Base-by-base conservation (phyloP, 2,888 invertebrate genomes). In the Drosophila heteroneura region DNA sequence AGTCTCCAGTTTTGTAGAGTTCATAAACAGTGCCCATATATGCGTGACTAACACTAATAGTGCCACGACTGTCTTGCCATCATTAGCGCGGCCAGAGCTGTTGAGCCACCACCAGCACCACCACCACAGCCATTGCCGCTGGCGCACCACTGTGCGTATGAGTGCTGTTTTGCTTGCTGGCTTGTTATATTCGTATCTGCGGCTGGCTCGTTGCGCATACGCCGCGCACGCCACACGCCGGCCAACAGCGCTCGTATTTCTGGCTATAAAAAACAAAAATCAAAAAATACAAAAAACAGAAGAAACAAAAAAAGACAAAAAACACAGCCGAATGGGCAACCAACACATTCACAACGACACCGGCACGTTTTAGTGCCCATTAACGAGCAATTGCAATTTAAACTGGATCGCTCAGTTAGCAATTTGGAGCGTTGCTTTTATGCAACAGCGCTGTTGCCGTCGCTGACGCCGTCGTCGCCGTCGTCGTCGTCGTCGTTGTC, bases 371-470 rank as follows among this genome's bases (percentile, higher is more conserved):
- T 91, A 91, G 92, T 91, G 92, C 90, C 92, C 90, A 92, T 92
- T 92, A 92, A 92, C 92, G 92, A 92, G 90, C 91, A 90, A 92
- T 92, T 91, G 92, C 92, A 92, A 92, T 92, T 92, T 92, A 92
- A 92, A 92, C 92, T 92, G 92, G 92, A 92, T 92, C 91, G 92
- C 90, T 85, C 90, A 85, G 90, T 91, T 89, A 85, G 89, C 83
- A 92, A 91, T 89, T 92, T 91, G 88, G 89, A 91, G 84, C 87
- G 87, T 91, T 90, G 84, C 85, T 82, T 90, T 90, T 90, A 90
- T 91, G 90, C 91, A 91, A 91, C 87, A 78, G 70, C 76, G 73
- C 70, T 63, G 85, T 59, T 56, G 70, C 14, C 35, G 70, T 44
- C 33, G 70, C 30, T 16, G 74, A 30, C 19, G 57, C 3, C 10